A percentile compares a stretch with the other conserved stretches of the same genome.
phyloP scores from a whole-genome alignment of 2,113 vertebrate species.

The Scophthalmus maximus region DNA sequence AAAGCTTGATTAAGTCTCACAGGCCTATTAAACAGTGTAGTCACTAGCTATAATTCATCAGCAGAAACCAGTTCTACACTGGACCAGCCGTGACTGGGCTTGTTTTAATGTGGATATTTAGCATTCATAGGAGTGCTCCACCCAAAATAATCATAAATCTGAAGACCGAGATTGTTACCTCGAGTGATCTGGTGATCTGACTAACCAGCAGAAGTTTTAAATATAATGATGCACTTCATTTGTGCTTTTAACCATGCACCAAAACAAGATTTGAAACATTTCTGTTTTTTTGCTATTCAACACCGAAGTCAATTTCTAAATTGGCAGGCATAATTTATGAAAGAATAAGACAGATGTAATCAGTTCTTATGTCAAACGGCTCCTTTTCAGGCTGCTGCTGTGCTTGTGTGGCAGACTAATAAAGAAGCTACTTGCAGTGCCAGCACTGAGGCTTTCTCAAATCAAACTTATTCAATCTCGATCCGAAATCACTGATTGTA shows the following conservation, averaged over 20 bases:
- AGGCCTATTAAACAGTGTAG: background rate
- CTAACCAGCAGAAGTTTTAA: background rate
- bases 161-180: background rate
- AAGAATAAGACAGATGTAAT: background rate
- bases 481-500: conserved; percentile 56
- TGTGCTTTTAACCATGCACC: background rate
- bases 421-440: conserved; percentile 36
- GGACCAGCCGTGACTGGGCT: background rate
- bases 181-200: background rate
- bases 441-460: conserved; percentile 24
- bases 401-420: conserved; percentile 31
- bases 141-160: background rate
- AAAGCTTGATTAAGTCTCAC: conserved; percentile 8
- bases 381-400: background rate
- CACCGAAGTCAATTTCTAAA: no score
- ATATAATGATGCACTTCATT: background rate
- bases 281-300: background rate
- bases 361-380: background rate
- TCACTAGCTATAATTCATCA: conserved; percentile 7
- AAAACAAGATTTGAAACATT: background rate
- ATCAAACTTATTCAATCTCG: conserved; percentile 53
- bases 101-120: background rate
- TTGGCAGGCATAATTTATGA: background rate
- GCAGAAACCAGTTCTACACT: background rate
- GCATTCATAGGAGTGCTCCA: background rate